phyloP scores from a whole-genome alignment of 2,888 invertebrate species.

The Axea sp. region DNA sequence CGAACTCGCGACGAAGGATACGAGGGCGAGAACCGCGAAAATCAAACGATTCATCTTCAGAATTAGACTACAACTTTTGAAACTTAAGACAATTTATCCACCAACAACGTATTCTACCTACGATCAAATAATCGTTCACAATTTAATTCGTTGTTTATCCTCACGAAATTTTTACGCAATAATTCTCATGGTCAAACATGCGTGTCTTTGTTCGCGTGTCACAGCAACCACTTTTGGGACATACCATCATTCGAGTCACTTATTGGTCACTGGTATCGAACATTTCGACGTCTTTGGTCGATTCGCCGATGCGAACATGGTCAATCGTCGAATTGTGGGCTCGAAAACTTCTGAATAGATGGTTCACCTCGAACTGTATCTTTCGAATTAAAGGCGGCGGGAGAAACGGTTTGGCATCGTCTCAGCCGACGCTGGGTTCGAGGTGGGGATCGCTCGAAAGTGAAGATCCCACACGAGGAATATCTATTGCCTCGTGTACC shows the following conservation, averaged over 20 bases:
- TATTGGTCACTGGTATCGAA: slow-evolving; percentile 9
- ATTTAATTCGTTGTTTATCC: background rate
- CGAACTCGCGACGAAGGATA: slow-evolving; percentile 15
- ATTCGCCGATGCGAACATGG: background rate
- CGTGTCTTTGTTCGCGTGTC: slow-evolving; percentile 30
- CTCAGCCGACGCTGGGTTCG: slow-evolving; percentile 26
- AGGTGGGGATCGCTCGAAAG: slow-evolving; percentile 69
- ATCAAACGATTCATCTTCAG: background rate
- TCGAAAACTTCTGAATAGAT: slow-evolving; percentile 58
- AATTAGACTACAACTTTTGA: no score
- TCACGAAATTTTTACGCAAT: background rate
- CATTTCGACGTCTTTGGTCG: slow-evolving; percentile 2
- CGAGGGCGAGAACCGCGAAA: slow-evolving; percentile 8
- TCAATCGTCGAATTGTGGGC: background rate
- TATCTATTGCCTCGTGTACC: no score
- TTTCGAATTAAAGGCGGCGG: slow-evolving; percentile 67
- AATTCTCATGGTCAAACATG: slow-evolving; percentile 1
- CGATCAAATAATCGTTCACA: background rate
- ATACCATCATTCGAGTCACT: slow-evolving; percentile 31
- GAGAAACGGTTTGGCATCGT: slow-evolving; percentile 70
- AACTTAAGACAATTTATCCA: no score
- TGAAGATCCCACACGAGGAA: slow-evolving; percentile 63
- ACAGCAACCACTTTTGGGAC: slow-evolving; percentile 9
- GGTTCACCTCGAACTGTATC: slow-evolving; percentile 70
- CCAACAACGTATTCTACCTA: no score